Base-by-base conservation (phyloP, 2,113 vertebrate genomes). In the Ictalurus furcatus region DNA sequence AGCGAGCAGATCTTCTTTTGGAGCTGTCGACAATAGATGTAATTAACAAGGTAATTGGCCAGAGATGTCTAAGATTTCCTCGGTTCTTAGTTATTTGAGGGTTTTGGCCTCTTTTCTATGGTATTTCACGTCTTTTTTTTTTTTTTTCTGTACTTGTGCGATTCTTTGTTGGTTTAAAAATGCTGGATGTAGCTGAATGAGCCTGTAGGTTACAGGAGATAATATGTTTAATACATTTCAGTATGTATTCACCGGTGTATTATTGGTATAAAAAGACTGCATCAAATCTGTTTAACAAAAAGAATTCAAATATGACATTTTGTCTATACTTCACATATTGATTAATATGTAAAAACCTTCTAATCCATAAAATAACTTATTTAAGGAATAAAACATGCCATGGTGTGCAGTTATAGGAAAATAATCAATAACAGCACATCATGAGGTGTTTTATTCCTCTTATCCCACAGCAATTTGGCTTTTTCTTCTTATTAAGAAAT, bases 11-110 rank as follows among this genome's bases (percentile, higher is more conserved):
- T 94, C 94, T 92, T 94, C 95, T 92, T 95, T 95, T 92, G 92
- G 93, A 95, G 93, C 93, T 90, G 90, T 93, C 93, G 93, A 96
- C 95, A 96, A 95, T 95, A 93, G 93, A 93, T 95, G 94, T 96
- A 96, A 96, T 96, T 96, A 96, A 95, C 94, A 93, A 95, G 94
- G 95, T 96, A 96, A 96, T 96, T 96, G 94, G 93, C 85, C 93
- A 94, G 94, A 94, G 95, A 96, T 95, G 93, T 94, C 92, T 90
- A 92, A 93, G 94, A 96, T 96, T 95, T 94, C 93, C 92, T 16
- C 83, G 92, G 89, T 94, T 94, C 93, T 89, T 93, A 89, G 93
- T 93, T 94, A 94, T 95, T 94, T 95, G 92, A 95, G 88, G 84
- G 79, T 58, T 93, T 94, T 91, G 95, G 93, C 93, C 93, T 94